phyloP scores from a whole-genome alignment of 23 tunicate genomes.

The Styela clava region DNA sequence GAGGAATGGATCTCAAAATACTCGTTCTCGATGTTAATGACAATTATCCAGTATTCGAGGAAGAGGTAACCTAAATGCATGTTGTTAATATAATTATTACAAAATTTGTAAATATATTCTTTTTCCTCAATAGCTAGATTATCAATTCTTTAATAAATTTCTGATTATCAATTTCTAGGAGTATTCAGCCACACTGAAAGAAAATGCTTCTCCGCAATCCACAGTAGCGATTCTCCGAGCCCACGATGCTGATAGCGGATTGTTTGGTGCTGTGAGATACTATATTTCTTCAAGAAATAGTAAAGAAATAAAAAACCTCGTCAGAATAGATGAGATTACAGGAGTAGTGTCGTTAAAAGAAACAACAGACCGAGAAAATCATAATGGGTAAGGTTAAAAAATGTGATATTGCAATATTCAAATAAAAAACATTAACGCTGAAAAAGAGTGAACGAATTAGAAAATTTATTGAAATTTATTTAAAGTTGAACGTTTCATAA shows the following conservation, averaged over 20 bases:
- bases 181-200: constrained; percentile 16
- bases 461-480: too few relatives aligned
- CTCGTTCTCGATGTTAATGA: constrained; percentile 50
- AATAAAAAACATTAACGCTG: too few relatives aligned
- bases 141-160: too few relatives aligned
- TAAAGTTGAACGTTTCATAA: too few relatives aligned
- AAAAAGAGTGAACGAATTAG: too few relatives aligned
- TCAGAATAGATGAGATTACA: constrained; percentile 32
- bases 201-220: constrained; percentile 21
- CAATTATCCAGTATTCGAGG: constrained; percentile 48
- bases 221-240: constrained; percentile 54
- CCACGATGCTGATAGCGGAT: constrained; percentile 49
- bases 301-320: constrained; percentile 30
- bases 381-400: constrained; percentile 51
- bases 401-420: too few relatives aligned
- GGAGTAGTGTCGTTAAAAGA: constrained; percentile 33
- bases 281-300: constrained; percentile 35
- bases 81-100: background rate
- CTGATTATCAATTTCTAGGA: constrained; percentile 8
- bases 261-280: constrained; percentile 47
- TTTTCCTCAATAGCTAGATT: too few relatives aligned
- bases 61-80: constrained; percentile 23
- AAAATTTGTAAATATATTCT: background rate
- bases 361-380: constrained; percentile 45
- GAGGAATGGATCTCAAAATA: constrained; percentile 21